Evolutionary conservation across 2,797 vertebrate genomes (phyloP).

Genomic region (Prionace glauca): DNA sequence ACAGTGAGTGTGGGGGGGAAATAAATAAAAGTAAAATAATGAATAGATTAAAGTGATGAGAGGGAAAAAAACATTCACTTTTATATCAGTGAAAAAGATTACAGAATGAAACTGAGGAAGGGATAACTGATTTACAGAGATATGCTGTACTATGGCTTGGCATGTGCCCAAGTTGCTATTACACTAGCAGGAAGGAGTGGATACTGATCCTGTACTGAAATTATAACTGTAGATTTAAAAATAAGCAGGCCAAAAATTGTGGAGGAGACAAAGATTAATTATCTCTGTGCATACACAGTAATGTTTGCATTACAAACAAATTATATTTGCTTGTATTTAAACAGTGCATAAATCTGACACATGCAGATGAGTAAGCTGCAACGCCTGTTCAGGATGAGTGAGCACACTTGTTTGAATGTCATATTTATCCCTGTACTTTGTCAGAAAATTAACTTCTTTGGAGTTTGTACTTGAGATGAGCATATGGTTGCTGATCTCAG

Average conservation of each 20-base stretch:
- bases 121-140: slow-evolving; percentile 11
- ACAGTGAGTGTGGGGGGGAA: not conserved
- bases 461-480: slow-evolving; percentile 95
- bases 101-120: not conserved
- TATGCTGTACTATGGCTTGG: not conserved
- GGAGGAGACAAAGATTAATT: slow-evolving; percentile 72
- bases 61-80: not conserved
- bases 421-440: slow-evolving; percentile 99
- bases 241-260: slow-evolving; percentile 49
- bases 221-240: slow-evolving; percentile 28
- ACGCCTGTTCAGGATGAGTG: slow-evolving; percentile 93
- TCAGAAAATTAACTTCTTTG: slow-evolving; percentile 99
- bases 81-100: not conserved
- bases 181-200: not conserved
- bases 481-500: slow-evolving; percentile 99
- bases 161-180: not conserved
- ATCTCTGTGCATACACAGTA: slow-evolving; percentile 64
- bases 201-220: slow-evolving; percentile 24
- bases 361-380: slow-evolving; percentile 65
- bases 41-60: not conserved
- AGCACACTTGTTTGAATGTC: slow-evolving; percentile 99
- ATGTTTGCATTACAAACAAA: slow-evolving; percentile 76
- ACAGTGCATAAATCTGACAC: slow-evolving; percentile 79
- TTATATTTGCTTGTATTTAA: slow-evolving; percentile 77
- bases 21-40: not conserved